Evolutionary conservation across 1,140 invertebrate species (phyloP).

Genomic region (Eupeodes corollae): DNA sequence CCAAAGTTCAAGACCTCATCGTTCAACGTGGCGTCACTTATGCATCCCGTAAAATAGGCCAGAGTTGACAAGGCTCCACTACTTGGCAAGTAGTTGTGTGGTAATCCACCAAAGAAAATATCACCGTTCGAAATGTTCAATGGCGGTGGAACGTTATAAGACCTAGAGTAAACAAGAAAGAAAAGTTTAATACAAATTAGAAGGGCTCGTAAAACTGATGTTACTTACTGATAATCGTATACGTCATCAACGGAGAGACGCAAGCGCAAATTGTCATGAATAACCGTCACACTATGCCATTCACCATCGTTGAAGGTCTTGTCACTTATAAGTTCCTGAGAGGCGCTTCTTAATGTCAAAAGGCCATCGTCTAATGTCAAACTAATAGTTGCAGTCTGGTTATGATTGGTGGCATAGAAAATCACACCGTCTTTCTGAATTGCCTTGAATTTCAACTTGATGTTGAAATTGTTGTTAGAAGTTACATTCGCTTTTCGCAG

Average conservation of each 20-base stretch:
- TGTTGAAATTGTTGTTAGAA: constrained; percentile 48
- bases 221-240: constrained; percentile 48
- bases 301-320: constrained; percentile 72
- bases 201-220: not conserved
- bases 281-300: constrained; percentile 87
- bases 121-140: constrained; percentile 50
- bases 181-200: not conserved
- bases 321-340: constrained; percentile 46
- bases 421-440: constrained; percentile 62
- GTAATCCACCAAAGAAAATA: constrained; percentile 78
- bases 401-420: constrained; percentile 57
- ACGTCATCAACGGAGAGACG: constrained; percentile 77
- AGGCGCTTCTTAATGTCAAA: constrained; percentile 57
- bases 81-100: constrained; percentile 42
- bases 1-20: constrained; percentile 76
- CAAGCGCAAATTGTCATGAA: constrained; percentile 50
- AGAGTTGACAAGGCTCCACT: constrained; percentile 30
- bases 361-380: constrained; percentile 57
- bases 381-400: constrained; percentile 51
- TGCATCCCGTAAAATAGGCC: constrained; percentile 67
- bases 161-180: constrained; percentile 3
- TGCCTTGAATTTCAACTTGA: constrained; percentile 86
- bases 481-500: constrained; percentile 49
- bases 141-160: constrained; percentile 39
- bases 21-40: constrained; percentile 78